Conservation (phyloP, 2,113 vertebrate genomes). For the Sinocyclocheilus maitianheensis region DNA sequence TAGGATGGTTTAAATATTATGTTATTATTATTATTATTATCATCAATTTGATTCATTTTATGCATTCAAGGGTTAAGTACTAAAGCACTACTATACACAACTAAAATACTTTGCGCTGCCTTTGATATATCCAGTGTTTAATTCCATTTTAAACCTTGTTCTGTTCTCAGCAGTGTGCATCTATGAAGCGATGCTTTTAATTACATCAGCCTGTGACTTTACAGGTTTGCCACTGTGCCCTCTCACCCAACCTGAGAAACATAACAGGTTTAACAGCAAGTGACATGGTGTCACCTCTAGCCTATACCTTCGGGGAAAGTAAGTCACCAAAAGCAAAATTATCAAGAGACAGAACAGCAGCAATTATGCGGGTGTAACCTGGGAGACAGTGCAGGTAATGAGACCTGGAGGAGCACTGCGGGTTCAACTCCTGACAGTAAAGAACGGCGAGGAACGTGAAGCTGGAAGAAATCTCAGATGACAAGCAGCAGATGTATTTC, state of each 20-base stretch:
- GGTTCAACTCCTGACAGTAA: background rate
- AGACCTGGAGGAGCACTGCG: slow-evolving; percentile 43
- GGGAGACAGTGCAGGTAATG: slow-evolving; percentile 43
- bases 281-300: background rate
- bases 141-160: background rate
- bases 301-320: background rate
- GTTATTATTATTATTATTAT: too few relatives aligned
- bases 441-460: background rate
- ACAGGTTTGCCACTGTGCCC: background rate
- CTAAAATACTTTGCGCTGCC: too few relatives aligned
- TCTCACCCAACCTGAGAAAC: slow-evolving; percentile 16
- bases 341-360: slow-evolving; percentile 45
- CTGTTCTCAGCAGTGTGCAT: background rate
- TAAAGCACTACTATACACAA: too few relatives aligned
- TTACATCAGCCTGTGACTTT: slow-evolving; percentile 8
- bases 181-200: background rate
- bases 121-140: background rate
- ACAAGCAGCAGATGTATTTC: too few relatives aligned
- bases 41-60: background rate
- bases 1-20: too few relatives aligned
- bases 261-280: slow-evolving; percentile 33
- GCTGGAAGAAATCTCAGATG: background rate
- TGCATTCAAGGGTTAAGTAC: too few relatives aligned
- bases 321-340: slow-evolving; percentile 31
- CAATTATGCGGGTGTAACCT: slow-evolving; percentile 45